These are phyloP conservation scores for Naja naja DNA, from an alignment of 2,113 vertebrate species.

Conservation along the genomic window DNA sequence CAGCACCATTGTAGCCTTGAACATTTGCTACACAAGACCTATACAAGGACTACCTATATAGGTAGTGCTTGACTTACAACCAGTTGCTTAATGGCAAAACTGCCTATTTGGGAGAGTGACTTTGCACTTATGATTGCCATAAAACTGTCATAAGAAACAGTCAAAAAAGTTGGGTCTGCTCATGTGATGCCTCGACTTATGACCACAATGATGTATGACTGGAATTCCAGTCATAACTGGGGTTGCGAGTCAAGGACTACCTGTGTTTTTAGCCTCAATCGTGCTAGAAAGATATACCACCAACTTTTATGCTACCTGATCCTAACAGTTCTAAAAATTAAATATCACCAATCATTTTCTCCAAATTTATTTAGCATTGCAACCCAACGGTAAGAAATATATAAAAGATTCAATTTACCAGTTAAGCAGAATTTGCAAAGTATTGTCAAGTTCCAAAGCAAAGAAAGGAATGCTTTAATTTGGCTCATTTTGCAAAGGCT, in stretches of 20 bases:
- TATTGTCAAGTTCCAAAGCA: conserved; percentile 38
- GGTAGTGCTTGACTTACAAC: not conserved
- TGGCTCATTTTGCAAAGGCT: not conserved
- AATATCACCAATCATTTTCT: not conserved
- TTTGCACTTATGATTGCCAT: not conserved
- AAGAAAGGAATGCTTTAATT: conserved; percentile 26
- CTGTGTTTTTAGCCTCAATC: not conserved
- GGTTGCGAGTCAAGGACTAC: not conserved
- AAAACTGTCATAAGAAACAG: not conserved
- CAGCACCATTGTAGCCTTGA: not conserved
- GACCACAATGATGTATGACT: not conserved
- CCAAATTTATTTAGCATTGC: not conserved
- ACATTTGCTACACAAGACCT: not conserved
- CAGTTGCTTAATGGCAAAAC: not conserved
- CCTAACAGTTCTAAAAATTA: not conserved
- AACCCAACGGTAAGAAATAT: not conserved
- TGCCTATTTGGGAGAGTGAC: not conserved
- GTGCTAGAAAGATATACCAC: not conserved
- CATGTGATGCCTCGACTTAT: not conserved
- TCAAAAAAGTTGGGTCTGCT: not conserved
- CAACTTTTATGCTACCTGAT: not conserved
- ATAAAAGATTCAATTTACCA: conserved; percentile 47
- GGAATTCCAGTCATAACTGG: not conserved
- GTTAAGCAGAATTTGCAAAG: conserved; percentile 25
- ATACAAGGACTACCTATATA: not conserved